Percentiles rank a stretch among this genome's conserved stretches.
Evolutionary conservation across 2,888 invertebrate species (phyloP).

Genomic region (Spicauda simplicius): DNA sequence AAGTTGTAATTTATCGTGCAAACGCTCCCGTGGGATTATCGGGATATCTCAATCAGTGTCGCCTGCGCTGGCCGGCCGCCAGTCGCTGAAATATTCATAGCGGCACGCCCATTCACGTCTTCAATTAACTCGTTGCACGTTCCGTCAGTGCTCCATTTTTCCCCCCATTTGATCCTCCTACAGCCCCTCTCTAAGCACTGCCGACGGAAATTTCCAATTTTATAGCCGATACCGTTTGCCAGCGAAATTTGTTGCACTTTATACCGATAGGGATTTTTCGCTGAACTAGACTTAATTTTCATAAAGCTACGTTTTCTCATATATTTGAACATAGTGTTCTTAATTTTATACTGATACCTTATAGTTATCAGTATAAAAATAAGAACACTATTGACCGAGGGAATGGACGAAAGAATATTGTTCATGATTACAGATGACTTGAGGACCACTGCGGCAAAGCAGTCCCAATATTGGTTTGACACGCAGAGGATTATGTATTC

Average conservation of each 20-base stretch:
- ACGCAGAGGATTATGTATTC: no score
- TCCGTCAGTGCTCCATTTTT: constrained; percentile 18
- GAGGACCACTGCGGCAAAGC: no score
- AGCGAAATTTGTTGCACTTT: constrained; percentile 13
- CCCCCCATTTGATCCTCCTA: constrained; percentile 13
- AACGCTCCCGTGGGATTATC: constrained; percentile 30
- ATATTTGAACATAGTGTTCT: neutral
- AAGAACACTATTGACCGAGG: no score
- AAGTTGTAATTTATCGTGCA: constrained; percentile 34
- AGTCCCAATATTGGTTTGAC: no score
- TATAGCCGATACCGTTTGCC: constrained; percentile 9
- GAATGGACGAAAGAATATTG: no score
- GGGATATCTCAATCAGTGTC: constrained; percentile 32
- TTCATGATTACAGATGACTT: no score
- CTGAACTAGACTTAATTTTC: neutral
- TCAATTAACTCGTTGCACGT: constrained; percentile 33
- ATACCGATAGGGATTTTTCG: neutral
- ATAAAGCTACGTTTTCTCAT: neutral
- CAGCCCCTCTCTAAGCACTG: constrained; percentile 12
- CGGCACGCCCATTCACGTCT: constrained; percentile 29
- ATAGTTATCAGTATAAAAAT: no score
- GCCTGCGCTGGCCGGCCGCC: constrained; percentile 28
- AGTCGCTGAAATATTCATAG: constrained; percentile 33
- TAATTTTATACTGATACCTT: neutral
- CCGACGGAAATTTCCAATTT: constrained; percentile 24